These are phyloP conservation scores for Tipula confusa DNA, from an alignment of 2,888 invertebrate species.

Conservation along the genomic window DNA sequence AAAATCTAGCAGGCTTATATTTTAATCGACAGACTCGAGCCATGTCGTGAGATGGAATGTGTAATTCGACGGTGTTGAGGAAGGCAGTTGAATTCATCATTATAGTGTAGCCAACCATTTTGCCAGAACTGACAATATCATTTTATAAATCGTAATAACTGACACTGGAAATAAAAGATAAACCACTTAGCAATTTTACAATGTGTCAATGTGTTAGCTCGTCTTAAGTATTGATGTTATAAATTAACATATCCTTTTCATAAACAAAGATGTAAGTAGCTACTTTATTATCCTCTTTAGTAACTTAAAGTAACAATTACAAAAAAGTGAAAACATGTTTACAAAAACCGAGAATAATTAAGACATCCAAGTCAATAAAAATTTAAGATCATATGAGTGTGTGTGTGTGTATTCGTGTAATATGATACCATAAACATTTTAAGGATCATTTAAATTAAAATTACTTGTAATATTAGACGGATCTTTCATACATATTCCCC, in stretches of 20 bases:
- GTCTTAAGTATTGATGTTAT: not conserved
- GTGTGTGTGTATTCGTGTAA: not conserved
- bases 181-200: not conserved
- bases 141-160: no score
- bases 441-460: conserved; percentile 25
- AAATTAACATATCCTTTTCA: not conserved
- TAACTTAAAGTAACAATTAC: not conserved
- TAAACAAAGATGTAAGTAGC: not conserved
- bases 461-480: conserved; percentile 12
- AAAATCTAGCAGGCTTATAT: no score
- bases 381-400: not conserved
- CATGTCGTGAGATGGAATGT: no score
- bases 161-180: no score
- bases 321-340: not conserved
- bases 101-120: no score
- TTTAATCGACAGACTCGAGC: no score
- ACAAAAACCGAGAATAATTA: not conserved
- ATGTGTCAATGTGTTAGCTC: not conserved
- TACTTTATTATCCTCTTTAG: not conserved
- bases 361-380: not conserved
- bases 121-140: no score
- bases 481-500: not conserved
- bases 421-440: not conserved
- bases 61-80: no score
- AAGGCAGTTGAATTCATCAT: no score